Percentiles rank a stretch among this genome's conserved stretches.
These are phyloP conservation scores for Salvelinus fontinalis DNA, from an alignment of 2,113 vertebrate species.

Conservation along the genomic window DNA sequence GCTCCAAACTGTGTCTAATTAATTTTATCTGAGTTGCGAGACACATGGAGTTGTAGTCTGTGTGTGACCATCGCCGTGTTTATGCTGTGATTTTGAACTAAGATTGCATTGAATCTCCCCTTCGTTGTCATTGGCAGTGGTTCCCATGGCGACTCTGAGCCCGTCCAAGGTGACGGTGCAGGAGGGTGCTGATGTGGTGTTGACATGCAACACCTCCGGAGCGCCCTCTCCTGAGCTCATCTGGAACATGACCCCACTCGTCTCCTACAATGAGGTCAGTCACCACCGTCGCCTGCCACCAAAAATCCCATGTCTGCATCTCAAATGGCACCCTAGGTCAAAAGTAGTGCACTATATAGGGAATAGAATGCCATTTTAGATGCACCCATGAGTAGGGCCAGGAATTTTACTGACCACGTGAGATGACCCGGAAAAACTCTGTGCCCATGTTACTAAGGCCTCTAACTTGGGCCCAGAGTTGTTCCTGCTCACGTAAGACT, in stretches of 20 bases:
- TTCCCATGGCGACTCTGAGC: conserved; percentile 83
- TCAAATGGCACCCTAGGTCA: no score
- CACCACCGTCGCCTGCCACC: background rate
- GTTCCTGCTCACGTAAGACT: no score
- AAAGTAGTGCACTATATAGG: no score
- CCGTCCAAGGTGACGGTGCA: conserved; percentile 80
- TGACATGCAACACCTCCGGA: conserved; percentile 84
- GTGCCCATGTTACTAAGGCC: no score
- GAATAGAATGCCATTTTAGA: no score
- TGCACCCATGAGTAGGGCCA: no score
- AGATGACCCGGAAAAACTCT: no score
- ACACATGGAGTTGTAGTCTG: conserved; percentile 65
- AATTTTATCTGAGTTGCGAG: conserved; percentile 53
- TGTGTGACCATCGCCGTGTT: conserved; percentile 57
- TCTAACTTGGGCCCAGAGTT: no score
- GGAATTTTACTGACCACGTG: no score
- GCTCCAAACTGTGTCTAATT: conserved; percentile 67
- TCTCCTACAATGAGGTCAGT: conserved; percentile 83
- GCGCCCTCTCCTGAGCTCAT: conserved; percentile 82
- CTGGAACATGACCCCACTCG: conserved; percentile 82
- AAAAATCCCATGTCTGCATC: no score
- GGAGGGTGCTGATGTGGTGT: conserved; percentile 80
- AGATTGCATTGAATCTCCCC: background rate
- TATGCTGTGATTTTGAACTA: conserved; percentile 32
- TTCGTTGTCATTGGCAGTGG: conserved; percentile 66